phyloP scores from a whole-genome alignment of 2,113 vertebrate species.

The Natator depressus region DNA sequence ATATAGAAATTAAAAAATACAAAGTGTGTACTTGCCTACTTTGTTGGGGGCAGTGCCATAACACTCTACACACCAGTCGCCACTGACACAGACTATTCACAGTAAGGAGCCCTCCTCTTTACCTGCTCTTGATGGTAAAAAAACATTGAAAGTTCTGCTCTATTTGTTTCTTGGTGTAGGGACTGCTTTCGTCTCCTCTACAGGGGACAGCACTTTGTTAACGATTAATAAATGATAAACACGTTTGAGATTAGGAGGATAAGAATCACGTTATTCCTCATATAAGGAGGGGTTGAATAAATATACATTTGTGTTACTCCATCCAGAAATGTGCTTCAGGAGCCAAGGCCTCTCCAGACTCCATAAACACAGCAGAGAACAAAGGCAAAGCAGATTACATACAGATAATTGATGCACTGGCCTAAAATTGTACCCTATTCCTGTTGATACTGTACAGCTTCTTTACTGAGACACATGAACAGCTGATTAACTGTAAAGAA shows the following conservation, averaged over 20 bases:
- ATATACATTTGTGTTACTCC: neutral
- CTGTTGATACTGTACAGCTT: neutral
- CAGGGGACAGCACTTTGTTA: too few species aligned
- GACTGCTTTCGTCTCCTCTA: neutral
- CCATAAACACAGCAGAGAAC: neutral
- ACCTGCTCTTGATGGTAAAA: neutral
- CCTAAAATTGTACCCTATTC: neutral
- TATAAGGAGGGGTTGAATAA: neutral
- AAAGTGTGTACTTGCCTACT: neutral
- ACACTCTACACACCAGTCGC: neutral
- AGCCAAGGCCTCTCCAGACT: neutral
- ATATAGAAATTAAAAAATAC: neutral
- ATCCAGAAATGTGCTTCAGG: accelerated
- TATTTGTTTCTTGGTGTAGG: too few species aligned
- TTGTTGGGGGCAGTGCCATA: neutral
- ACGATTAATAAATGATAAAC: neutral
- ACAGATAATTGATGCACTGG: neutral
- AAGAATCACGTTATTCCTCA: neutral
- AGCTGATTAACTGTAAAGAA: neutral
- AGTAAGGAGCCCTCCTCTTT: too few species aligned
- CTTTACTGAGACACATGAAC: neutral
- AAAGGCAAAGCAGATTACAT: accelerated
- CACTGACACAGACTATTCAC: neutral
- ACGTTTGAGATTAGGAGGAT: neutral
- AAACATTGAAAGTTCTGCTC: accelerated